Base-by-base conservation (phyloP, 2,888 invertebrate genomes). In the Sminthurinus aureus region DNA sequence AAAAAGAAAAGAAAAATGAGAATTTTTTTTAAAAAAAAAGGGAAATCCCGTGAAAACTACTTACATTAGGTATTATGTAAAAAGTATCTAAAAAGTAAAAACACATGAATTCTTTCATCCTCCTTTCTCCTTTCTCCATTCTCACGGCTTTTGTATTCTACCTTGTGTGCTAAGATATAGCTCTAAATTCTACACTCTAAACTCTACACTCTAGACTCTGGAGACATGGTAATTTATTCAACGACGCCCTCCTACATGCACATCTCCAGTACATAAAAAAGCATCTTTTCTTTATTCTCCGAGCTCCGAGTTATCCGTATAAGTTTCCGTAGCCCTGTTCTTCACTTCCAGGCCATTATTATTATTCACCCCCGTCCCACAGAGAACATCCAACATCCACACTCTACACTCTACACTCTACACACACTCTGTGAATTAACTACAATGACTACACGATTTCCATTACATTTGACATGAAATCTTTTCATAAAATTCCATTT, bases 221-320 rank as follows among this genome's bases (percentile, higher is more conserved):
- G 76, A 76, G 76, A 13, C 3, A 76, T 52, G 76, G 58, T 76
- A 76, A 76, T 76, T 76, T 76, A 76, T 76, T 76, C 76, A 52
- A 79, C 18, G 79, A 77, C 64, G 58, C 64, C 22, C 67, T 67
- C 64, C 22, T 11, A 11, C 67, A n/a, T 20, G n/a, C 20, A 22
- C 74, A 22, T 4, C 38, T 38, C 38, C 3, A 71, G 71, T 20
- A 26, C 13, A 58, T 13, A 18, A 18, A 15, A 71, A 20, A 24
- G 71, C 22, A 71, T 71, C 24, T 71, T 71, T 71, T 20, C n/a
- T 20, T 24, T 71, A 20, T 80, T 51, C 50, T 24, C 22, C 0
- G 15, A 1, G 1, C 38, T 38, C 38, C 38, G 38, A 38, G 38
- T n/a, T n/a, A n/a, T n/a, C n/a, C 1, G 38, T 38, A 38, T 4